A percentile compares a stretch with the other conserved stretches of the same genome.
phyloP scores from a whole-genome alignment of 1,140 invertebrate genomes.

The Propsilocerus akamusi region DNA sequence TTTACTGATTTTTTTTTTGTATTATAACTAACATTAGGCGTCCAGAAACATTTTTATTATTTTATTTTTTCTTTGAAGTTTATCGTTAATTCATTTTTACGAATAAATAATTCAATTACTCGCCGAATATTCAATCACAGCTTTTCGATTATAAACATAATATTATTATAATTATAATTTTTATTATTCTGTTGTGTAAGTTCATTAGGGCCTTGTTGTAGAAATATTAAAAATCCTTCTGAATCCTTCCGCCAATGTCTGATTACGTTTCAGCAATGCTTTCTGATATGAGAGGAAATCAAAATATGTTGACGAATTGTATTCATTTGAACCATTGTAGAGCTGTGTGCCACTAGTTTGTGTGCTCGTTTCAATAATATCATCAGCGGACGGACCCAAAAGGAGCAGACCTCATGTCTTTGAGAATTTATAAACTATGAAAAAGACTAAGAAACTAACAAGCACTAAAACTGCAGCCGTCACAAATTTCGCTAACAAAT shows the following conservation, averaged over 20 bases:
- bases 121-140: no score
- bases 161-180: no score
- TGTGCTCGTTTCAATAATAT: neutral
- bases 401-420: constrained; percentile 55
- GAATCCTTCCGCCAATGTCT: neutral
- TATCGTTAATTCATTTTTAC: no score
- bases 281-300: neutral
- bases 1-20: no score
- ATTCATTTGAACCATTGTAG: neutral
- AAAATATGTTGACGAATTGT: neutral
- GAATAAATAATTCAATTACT: no score
- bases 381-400: constrained; percentile 28
- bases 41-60: no score
- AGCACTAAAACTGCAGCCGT: constrained; percentile 48
- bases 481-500: constrained; percentile 48
- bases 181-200: no score
- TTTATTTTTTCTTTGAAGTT: no score
- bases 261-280: neutral
- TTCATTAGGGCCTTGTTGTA: neutral
- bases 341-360: neutral
- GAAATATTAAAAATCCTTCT: neutral
- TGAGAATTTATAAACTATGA: constrained; percentile 56
- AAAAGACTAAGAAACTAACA: constrained; percentile 51
- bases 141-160: no score
- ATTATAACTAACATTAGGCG: no score